A percentile compares a stretch with the other conserved stretches of the same genome.
Conservation (phyloP, 2,797 vertebrate species). For the Serranus cabrilla region DNA sequence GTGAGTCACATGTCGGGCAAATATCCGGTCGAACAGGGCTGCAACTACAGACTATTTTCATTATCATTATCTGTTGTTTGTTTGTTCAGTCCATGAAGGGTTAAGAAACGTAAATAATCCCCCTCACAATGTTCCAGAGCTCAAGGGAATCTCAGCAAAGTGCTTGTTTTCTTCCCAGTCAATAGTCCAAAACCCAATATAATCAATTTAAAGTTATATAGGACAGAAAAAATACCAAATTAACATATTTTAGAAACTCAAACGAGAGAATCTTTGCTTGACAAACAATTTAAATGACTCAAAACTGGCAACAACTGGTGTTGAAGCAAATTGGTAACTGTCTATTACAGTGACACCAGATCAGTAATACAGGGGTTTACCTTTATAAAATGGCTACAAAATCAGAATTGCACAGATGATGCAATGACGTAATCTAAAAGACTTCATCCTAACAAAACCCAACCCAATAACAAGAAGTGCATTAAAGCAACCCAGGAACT, state of each 20-base stretch:
- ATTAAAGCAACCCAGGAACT: background rate
- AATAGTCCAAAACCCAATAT: too few relatives aligned
- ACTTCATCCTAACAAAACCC: background rate
- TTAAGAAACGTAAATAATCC: background rate
- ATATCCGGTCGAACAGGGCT: background rate
- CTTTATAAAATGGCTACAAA: background rate
- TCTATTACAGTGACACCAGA: background rate
- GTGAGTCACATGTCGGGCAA: background rate
- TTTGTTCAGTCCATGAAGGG: background rate
- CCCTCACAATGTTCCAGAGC: background rate
- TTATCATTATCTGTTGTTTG: background rate
- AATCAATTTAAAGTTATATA: background rate
- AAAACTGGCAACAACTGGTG: too few relatives aligned
- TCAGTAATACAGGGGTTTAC: background rate
- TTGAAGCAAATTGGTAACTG: too few relatives aligned
- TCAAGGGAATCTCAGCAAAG: background rate
- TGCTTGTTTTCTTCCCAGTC: background rate
- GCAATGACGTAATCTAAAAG: too few relatives aligned
- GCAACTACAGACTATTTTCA: background rate
- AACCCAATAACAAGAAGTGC: too few relatives aligned
- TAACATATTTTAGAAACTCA: background rate
- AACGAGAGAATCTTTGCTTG: too few relatives aligned
- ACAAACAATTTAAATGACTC: too few relatives aligned
- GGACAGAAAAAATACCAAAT: background rate
- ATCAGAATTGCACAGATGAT: too few relatives aligned